Base-by-base conservation (phyloP, 2,797 vertebrate genomes). In the Notoglanidium macrostoma region DNA sequence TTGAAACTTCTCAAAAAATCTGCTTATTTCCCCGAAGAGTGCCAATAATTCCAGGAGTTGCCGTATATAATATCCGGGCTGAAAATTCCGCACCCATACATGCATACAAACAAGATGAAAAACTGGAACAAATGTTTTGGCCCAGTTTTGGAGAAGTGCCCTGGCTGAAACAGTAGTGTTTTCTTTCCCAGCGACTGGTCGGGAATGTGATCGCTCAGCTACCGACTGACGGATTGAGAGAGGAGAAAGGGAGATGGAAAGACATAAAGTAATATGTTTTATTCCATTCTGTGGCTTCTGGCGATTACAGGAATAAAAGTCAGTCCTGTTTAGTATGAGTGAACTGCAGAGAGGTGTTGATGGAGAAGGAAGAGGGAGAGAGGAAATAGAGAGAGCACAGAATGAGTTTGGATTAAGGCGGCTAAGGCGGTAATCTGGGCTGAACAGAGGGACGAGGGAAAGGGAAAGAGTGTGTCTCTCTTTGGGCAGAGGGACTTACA, bases 91-190 rank as follows among this genome's bases (percentile, higher is more conserved):
- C 61, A 76, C 59, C 23, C 8, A 26, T 51, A 83, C 46, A 80
- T 67, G 46, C 61, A 92, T 89, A 73, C 91, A 93, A 93, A 95
- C 94, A 94, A 91, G 72, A 51, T 49, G 94, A 95, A 92, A 93
- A 92, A 89, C 91, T 86, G 90, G 93, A 93, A 93, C 93, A 93
- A 95, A 95, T 94, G 94, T 93, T 95, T 94, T 95, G 94, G 95
- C 92, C 74, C 93, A 91, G 93, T 91, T 93, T 93, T 92, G 32
- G 81, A 92, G 86, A 84, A 68, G 89, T 40, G 7, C 88, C 90
- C 89, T 92, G 93, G 94, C 95, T 94, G 92, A 88, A 92, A 91
- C 91, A 83, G 93, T 89, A 80, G 92, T 86, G 94, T 94, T 94
- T 93, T 90, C 89, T 90, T 94, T 95, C 94, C 90, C 93, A 92